A percentile compares a stretch with the other conserved stretches of the same genome.
phyloP scores from a whole-genome alignment of 1,140 invertebrate species.

The Liolophura sinensis region DNA sequence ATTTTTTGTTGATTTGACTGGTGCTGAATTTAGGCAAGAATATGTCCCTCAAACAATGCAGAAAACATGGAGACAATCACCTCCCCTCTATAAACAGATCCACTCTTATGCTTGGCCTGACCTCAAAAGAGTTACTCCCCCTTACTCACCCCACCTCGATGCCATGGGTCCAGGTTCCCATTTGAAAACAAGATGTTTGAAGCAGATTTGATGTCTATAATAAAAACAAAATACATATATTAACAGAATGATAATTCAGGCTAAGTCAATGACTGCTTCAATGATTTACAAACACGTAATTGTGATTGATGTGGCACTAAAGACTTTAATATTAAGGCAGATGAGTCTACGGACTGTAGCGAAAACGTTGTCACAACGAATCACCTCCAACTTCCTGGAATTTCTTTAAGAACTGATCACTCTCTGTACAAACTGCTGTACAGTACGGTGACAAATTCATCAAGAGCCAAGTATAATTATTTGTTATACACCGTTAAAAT shows the following conservation, averaged over 20 bases:
- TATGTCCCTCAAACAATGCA: not conserved
- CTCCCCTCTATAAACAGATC: not conserved
- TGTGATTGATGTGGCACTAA: not conserved
- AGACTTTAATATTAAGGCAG: not conserved
- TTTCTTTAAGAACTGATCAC: too few species aligned
- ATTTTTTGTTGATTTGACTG: not conserved
- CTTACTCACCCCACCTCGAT: constrained; percentile 46
- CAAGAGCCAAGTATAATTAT: too few species aligned
- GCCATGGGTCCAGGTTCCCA: constrained; percentile 53
- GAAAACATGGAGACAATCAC: not conserved
- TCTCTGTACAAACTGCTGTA: too few species aligned
- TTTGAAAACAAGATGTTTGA: constrained; percentile 53
- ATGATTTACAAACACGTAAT: not conserved
- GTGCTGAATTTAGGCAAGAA: not conserved
- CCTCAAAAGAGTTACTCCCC: not conserved
- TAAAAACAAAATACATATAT: constrained; percentile 2
- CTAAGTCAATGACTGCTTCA: not conserved
- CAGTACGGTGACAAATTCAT: too few species aligned
- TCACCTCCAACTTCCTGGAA: too few species aligned
- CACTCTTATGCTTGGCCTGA: not conserved
- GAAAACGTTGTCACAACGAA: too few species aligned
- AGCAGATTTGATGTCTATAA: constrained; percentile 50
- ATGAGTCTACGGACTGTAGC: too few species aligned
- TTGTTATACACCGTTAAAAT: too few species aligned
- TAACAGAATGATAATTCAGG: not conserved